A percentile compares a stretch with the other conserved stretches of the same genome.
phyloP scores from a whole-genome alignment of 2,797 vertebrate species.

The Spinibarbus caldwelli region DNA sequence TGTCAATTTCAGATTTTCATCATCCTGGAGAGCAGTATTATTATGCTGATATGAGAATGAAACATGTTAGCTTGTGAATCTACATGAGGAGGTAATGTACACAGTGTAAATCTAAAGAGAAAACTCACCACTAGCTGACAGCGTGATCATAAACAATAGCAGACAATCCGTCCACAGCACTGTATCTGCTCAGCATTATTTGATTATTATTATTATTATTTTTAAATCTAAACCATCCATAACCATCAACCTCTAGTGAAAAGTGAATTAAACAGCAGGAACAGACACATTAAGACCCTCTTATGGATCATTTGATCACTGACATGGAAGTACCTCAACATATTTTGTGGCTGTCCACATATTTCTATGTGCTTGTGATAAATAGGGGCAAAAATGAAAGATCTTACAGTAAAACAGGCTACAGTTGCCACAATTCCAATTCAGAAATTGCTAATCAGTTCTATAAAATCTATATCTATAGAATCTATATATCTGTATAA shows the following conservation, averaged over 20 bases:
- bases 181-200: not conserved
- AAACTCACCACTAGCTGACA: conserved; percentile 30
- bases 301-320: not conserved
- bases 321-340: not conserved
- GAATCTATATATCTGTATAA: no score
- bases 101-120: conserved; percentile 23
- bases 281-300: not conserved
- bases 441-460: no score
- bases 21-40: not conserved
- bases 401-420: not conserved
- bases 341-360: not conserved
- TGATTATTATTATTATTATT: not conserved
- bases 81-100: not conserved
- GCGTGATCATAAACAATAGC: not conserved
- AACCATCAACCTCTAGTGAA: not conserved
- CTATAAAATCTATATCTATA: no score
- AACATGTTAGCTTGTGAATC: conserved; percentile 4
- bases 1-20: not conserved
- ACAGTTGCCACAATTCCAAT: not conserved
- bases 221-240: not conserved
- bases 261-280: not conserved
- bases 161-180: conserved; percentile 9
- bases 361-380: not conserved
- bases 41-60: not conserved
- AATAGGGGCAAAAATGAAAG: not conserved